These are phyloP conservation scores for Leuciscus idus DNA, from an alignment of 2,113 vertebrate genomes.

Conservation along the genomic window DNA sequence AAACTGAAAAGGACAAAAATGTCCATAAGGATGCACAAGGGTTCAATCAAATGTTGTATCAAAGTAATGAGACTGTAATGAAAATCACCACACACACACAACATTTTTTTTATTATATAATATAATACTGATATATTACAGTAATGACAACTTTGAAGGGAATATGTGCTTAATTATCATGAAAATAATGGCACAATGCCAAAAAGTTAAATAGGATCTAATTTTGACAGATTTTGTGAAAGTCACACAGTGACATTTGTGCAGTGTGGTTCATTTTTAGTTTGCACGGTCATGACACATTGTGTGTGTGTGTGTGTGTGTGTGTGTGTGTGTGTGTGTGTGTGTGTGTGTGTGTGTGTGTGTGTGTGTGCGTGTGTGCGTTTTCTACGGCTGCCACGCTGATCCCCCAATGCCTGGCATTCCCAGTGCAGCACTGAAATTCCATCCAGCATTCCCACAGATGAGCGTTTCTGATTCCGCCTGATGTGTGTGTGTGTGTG, in stretches of 20 bases:
- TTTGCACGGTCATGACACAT: background rate
- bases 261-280: background rate
- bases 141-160: background rate
- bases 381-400: background rate
- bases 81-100: background rate
- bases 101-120: too few relatives aligned
- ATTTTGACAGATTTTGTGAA: background rate
- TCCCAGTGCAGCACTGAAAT: constrained; percentile 14
- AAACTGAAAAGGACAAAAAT: too few relatives aligned
- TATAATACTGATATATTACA: background rate
- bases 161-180: background rate
- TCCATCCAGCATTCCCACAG: constrained; percentile 4
- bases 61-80: background rate
- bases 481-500: constrained; percentile 7
- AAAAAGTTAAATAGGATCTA: background rate
- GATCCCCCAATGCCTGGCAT: constrained; percentile 15
- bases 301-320: background rate
- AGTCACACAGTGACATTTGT: background rate
- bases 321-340: background rate
- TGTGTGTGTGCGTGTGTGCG: background rate
- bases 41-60: background rate
- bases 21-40: too few relatives aligned
- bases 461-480: background rate
- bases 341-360: background rate
- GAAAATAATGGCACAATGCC: background rate